Evolutionary conservation across 2,797 vertebrate species (phyloP), one percentile per base, ranked within the genome.

Genomic region (Microctenopoma steveboyesi): DNA sequence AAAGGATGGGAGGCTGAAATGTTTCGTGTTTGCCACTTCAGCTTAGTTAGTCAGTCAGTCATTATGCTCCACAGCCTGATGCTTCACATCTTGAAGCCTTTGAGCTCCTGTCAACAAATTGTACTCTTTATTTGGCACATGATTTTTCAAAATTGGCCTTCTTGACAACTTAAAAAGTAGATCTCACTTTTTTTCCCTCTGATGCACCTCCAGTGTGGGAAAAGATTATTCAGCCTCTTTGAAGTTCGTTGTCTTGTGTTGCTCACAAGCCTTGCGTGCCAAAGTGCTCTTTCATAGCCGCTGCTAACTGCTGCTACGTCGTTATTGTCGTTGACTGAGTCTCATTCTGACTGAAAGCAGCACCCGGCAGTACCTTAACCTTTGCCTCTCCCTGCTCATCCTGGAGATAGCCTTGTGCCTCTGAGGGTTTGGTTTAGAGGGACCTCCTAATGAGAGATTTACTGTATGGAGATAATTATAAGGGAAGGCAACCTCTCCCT

Each of bases 391-490:
- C 74, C 71, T 53, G 48, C 61, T 67, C 81, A 45, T 81, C 79
- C 69, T 42, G 22, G 30, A 76, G 82, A 78, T 68, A 76, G 78
- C 59, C 65, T 6, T 16, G 0, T 2, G 72, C 82, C 86, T 87
- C 84, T 1, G 45, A 62, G 82, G 85, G 77, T 79, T 71, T 33
- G 69, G 57, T 78, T 85, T 72, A 69, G 77, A 76, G 69, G 66
- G 78, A 84, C 83, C 72, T 86, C 75, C 80, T 88, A 89, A 89
- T 88, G 86, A 91, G 87, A 90, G 84, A 87, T 89, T 91, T 84
- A 87, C 81, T 85, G 80, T 89, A 86, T 74, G 68, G 73, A 91
- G 88, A 92, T 92, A 90, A 92, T 92, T 88, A 86, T 22, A 64
- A 62, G 70, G 79, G 74, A 78, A 62, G 75, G 82, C 82, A 63